A percentile compares a stretch with the other conserved stretches of the same genome.
These are phyloP conservation scores for Semnornis frantzii DNA, from an alignment of 2,113 vertebrate species.

Conservation along the genomic window DNA sequence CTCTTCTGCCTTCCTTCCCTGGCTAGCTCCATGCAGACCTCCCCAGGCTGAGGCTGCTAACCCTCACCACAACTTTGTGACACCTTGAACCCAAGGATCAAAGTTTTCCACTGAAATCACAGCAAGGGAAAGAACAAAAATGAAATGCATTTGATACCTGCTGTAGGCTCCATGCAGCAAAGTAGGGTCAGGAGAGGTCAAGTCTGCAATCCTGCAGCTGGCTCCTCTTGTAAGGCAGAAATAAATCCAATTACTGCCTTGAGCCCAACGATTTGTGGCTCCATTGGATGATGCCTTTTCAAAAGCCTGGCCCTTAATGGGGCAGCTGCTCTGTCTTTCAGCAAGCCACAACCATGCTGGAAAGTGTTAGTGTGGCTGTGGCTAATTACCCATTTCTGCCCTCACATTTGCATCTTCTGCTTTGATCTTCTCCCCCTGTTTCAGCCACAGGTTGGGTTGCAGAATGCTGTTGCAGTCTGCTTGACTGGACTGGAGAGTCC, in stretches of 20 bases:
- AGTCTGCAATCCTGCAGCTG: not conserved
- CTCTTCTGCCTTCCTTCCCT: not conserved
- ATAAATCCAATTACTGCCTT: constrained; percentile 17
- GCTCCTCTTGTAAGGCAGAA: not conserved
- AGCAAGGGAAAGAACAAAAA: not conserved
- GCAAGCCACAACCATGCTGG: constrained; percentile 12
- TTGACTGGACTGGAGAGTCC: not conserved
- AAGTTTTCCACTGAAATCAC: not conserved
- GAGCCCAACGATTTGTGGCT: constrained; percentile 27
- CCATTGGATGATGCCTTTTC: constrained; percentile 13
- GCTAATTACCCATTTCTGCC: constrained; percentile 16
- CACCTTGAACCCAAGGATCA: not conserved
- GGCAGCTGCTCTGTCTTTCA: constrained; percentile 4
- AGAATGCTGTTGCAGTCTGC: not conserved
- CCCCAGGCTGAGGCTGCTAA: not conserved
- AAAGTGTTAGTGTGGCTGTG: not conserved
- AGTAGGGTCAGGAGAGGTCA: not conserved
- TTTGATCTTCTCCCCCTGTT: not conserved
- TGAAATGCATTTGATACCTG: not conserved
- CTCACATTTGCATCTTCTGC: constrained; percentile 4
- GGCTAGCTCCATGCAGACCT: not conserved
- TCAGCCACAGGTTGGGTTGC: not conserved
- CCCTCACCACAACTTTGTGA: not conserved
- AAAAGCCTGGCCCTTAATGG: constrained; percentile 6
- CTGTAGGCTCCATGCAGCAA: not conserved